phyloP scores from a whole-genome alignment of 2,797 vertebrate genomes.

The Myotis pilosus region DNA sequence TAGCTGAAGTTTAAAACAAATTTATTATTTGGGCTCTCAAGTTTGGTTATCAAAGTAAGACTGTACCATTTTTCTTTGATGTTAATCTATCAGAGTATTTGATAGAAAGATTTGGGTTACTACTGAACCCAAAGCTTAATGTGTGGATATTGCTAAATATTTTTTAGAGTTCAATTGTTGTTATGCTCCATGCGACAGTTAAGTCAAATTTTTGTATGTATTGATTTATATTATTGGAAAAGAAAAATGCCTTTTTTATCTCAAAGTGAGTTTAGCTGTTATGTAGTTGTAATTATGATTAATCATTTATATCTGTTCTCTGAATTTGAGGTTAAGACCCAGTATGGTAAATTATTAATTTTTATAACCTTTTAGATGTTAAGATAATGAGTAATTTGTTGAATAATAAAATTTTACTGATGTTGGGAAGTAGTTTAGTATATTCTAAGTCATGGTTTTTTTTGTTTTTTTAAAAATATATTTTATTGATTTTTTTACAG shows the following conservation, averaged over 20 bases:
- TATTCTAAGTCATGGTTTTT: slow-evolving; percentile 8
- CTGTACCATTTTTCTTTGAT: not conserved
- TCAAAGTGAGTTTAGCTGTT: slow-evolving; percentile 2
- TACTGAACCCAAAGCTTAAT: slow-evolving; percentile 11
- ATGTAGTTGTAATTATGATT: not conserved
- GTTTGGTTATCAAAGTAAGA: not conserved
- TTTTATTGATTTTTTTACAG: too few relatives aligned
- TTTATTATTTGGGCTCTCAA: slow-evolving; percentile 18
- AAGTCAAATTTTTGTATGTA: not conserved
- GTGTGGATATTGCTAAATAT: not conserved
- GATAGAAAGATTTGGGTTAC: not conserved
- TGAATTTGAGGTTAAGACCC: not conserved
- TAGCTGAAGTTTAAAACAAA: slow-evolving; percentile 7
- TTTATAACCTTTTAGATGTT: slow-evolving; percentile 11
- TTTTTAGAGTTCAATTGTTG: slow-evolving; percentile 13
- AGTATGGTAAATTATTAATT: not conserved
- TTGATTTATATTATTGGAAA: not conserved
- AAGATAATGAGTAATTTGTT: slow-evolving; percentile 38
- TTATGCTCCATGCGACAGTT: slow-evolving; percentile 1
- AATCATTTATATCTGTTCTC: not conserved
- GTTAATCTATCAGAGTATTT: not conserved
- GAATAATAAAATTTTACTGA: not conserved
- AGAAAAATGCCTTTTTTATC: not conserved
- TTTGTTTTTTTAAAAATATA: too few relatives aligned
- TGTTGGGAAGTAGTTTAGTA: not conserved